These are phyloP conservation scores for Caenorhabditis briggsae DNA, from an alignment of 1,140 invertebrate genomes.

Conservation along the genomic window DNA sequence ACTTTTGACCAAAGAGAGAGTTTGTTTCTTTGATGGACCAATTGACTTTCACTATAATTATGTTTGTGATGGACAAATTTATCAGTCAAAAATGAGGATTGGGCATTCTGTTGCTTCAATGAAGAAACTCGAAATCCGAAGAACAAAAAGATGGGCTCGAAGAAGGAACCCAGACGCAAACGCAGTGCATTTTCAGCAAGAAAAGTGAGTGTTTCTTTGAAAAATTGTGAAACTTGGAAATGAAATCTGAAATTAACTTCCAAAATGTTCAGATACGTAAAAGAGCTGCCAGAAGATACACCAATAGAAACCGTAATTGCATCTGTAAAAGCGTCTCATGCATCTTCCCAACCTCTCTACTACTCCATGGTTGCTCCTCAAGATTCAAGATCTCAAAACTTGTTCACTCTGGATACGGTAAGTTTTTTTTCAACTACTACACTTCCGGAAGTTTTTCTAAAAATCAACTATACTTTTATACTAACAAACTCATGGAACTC, in stretches of 20 bases:
- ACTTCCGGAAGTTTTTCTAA: not conserved
- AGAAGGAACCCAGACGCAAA: slow-evolving; percentile 74
- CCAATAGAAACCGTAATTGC: slow-evolving; percentile 76
- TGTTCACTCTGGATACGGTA: slow-evolving; percentile 73
- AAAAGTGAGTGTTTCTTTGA: slow-evolving; percentile 50
- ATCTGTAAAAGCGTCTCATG: slow-evolving; percentile 77
- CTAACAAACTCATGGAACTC: slow-evolving; percentile 49
- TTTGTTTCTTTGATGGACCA: slow-evolving; percentile 70
- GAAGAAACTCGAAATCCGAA: slow-evolving; percentile 7
- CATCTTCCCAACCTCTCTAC: slow-evolving; percentile 71
- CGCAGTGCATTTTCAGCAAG: slow-evolving; percentile 74
- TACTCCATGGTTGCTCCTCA: slow-evolving; percentile 76
- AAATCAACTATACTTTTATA: slow-evolving; percentile 37
- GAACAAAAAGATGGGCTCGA: slow-evolving; percentile 71
- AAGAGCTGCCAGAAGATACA: slow-evolving; percentile 79
- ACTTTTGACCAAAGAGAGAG: slow-evolving; percentile 67
- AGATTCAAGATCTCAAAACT: slow-evolving; percentile 71
- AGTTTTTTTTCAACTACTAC: slow-evolving; percentile 11
- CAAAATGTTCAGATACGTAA: slow-evolving; percentile 74
- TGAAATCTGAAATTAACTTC: not conserved
- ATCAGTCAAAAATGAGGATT: slow-evolving; percentile 56
- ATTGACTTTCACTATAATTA: slow-evolving; percentile 39
- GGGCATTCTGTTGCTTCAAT: slow-evolving; percentile 52
- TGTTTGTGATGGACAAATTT: slow-evolving; percentile 64
- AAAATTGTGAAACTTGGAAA: not conserved